phyloP scores from a whole-genome alignment of 2,888 invertebrate species.

The Philonicus albiceps region DNA sequence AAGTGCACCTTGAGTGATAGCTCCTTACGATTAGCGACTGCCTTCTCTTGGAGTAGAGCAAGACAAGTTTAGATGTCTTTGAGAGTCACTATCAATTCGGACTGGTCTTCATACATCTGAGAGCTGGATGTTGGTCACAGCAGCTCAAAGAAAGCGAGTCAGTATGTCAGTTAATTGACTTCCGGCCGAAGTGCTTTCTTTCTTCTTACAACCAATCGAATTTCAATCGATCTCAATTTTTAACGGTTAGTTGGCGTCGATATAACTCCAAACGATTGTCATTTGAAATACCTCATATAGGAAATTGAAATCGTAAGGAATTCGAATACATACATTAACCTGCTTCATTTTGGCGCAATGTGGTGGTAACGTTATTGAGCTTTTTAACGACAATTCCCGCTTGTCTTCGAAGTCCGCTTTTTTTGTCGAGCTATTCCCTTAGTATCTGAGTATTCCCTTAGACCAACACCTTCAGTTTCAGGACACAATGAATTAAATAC shows the following conservation, averaged over 20 bases:
- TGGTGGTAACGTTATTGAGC: neutral
- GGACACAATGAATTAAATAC: neutral
- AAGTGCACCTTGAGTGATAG: constrained; percentile 5
- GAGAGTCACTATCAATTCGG: neutral
- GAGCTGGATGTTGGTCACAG: constrained; percentile 48
- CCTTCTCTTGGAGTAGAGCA: neutral
- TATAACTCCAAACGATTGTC: neutral
- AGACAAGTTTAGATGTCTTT: constrained; percentile 23
- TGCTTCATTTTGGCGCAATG: neutral
- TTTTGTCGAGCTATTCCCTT: neutral
- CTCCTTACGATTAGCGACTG: constrained; percentile 6
- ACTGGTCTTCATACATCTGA: constrained; percentile 26
- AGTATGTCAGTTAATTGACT: constrained; percentile 64
- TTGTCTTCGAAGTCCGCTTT: neutral
- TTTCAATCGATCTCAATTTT: constrained; percentile 40
- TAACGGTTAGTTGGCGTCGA: constrained; percentile 16
- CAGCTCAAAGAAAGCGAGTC: constrained; percentile 64
- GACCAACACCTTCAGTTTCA: neutral
- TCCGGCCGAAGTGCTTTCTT: constrained; percentile 50
- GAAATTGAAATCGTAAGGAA: neutral
- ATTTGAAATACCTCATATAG: neutral
- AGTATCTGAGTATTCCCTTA: too few species aligned
- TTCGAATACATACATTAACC: constrained; percentile 21
- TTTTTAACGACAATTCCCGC: neutral
- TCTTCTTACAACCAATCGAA: constrained; percentile 28